A percentile compares a stretch with the other conserved stretches of the same genome.
Evolutionary conservation across 2,113 vertebrate species (phyloP).

Genomic region (Muntiacus muntjak): DNA sequence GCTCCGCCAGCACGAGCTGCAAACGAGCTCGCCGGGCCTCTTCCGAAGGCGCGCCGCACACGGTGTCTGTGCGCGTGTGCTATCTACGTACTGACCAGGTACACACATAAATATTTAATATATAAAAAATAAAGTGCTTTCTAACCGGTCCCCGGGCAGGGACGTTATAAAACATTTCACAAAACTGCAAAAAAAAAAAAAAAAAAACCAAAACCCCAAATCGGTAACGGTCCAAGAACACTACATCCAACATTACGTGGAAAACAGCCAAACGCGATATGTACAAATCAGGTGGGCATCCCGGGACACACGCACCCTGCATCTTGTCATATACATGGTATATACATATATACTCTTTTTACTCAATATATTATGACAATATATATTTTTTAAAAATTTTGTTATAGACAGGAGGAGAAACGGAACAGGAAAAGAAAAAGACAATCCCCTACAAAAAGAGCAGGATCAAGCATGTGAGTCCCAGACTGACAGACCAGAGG

Average conservation of each 20-base stretch:
- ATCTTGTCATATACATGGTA: slow-evolving; percentile 86
- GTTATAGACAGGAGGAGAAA: slow-evolving; percentile 61
- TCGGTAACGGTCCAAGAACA: slow-evolving; percentile 78
- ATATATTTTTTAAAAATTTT: slow-evolving; percentile 86
- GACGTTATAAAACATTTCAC: slow-evolving; percentile 86
- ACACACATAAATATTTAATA: slow-evolving; percentile 85
- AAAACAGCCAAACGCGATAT: slow-evolving; percentile 81
- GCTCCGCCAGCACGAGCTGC: not conserved
- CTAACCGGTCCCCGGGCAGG: slow-evolving; percentile 85
- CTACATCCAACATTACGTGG: slow-evolving; percentile 83
- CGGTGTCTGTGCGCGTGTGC: slow-evolving; percentile 53
- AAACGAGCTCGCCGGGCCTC: not conserved
- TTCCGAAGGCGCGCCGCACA: not conserved
- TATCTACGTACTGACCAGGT: slow-evolving; percentile 75
- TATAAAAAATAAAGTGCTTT: slow-evolving; percentile 98
- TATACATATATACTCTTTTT: slow-evolving; percentile 86
- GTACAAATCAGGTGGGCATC: slow-evolving; percentile 79
- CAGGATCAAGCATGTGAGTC: slow-evolving; percentile 77
- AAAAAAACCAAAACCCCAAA: slow-evolving; percentile 63
- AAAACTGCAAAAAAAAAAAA: slow-evolving; percentile 72
- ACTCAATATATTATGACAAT: slow-evolving; percentile 89
- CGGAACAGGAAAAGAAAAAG: not conserved
- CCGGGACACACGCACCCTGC: slow-evolving; percentile 74
- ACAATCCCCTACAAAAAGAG: slow-evolving; percentile 79
- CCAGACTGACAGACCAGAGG: slow-evolving; percentile 51